Evolutionary conservation across 2,888 invertebrate species (phyloP).

Genomic region (Acrocyrtus sp.): DNA sequence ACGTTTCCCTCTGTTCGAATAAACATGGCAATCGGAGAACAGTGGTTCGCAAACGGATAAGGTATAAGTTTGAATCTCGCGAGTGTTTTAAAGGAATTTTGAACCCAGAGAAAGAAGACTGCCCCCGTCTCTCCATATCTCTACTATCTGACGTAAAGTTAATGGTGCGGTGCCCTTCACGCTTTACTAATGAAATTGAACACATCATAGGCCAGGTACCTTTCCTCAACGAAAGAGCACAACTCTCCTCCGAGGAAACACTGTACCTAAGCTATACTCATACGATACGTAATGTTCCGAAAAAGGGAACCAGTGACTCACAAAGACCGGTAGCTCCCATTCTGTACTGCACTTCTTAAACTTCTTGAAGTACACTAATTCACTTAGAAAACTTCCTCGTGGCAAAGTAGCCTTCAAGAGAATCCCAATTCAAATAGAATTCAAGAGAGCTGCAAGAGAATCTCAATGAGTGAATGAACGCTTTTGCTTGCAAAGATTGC

Average conservation of each 20-base stretch:
- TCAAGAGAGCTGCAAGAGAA: no score
- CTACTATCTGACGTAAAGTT: constrained; percentile 43
- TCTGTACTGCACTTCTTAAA: no score
- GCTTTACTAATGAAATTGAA: constrained; percentile 61
- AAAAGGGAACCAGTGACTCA: no score
- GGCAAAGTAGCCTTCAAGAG: no score
- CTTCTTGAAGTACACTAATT: no score
- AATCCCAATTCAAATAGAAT: no score
- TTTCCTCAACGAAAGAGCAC: constrained; percentile 16
- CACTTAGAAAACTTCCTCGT: no score
- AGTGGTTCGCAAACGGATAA: background rate
- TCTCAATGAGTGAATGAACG: background rate
- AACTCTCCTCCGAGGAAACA: background rate
- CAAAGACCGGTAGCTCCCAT: no score
- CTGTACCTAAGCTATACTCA: background rate
- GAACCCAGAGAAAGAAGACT: constrained; percentile 22
- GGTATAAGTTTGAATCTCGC: no score
- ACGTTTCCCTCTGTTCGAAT: no score
- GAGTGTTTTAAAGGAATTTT: no score
- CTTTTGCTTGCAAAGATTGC: background rate
- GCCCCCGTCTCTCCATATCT: constrained; percentile 41
- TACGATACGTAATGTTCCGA: no score
- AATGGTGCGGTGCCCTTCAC: constrained; percentile 62
- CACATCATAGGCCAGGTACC: constrained; percentile 45
- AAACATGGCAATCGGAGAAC: background rate